Evolutionary conservation across 53 echinoderm and acorn worm genomes (phyloP), one percentile per base, ranked within the genome.

Genomic region (Echinometra lucunter): DNA sequence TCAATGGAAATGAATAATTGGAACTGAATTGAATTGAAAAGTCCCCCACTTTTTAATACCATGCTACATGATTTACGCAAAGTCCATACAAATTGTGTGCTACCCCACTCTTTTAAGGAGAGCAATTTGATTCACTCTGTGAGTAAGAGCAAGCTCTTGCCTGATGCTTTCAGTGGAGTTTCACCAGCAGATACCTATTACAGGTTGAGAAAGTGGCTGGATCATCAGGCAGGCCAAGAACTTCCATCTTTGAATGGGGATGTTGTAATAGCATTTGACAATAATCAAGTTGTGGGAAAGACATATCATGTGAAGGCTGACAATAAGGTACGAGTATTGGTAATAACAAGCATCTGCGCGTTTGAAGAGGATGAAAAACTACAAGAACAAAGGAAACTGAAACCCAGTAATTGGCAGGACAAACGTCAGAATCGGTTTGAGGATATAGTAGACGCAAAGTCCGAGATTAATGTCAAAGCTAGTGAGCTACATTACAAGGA

Each of bases 281-380:
- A 45, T n/a, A 47, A 83, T 47, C 45, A 83, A 45, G 83, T 83
- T 83, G 45, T 45, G 1, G 83, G 83, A 19, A 83, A 27, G 47
- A 47, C 83, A 4, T 83, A 83, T 16, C 83, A 83, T 47, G 47
- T 47, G 8, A 83, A 45, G 27, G 83, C 45, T 8, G n/a, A 83
- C 45, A 83, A 45, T 15, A 82, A 83, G 47, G 45, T 47, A 10
- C 6, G 83, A 83, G 83, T 45, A 25, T 83, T 28, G 1, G 25
- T 45, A 4, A 83, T 83, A 2, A 83, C 85, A 75, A 81, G 81
- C 19, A 81, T 81, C 16, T 81, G 81, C 44, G 81, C 81, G 3
- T 81, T 81, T 44, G 81, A 81, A 18, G 81, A 81, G 44, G 44
- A 81, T 44, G 81, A 11, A 11, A 42, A 1, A 17, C 19, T 81